Evolutionary conservation across 1,140 invertebrate genomes (phyloP).

Genomic region (Drosophila nannoptera): DNA sequence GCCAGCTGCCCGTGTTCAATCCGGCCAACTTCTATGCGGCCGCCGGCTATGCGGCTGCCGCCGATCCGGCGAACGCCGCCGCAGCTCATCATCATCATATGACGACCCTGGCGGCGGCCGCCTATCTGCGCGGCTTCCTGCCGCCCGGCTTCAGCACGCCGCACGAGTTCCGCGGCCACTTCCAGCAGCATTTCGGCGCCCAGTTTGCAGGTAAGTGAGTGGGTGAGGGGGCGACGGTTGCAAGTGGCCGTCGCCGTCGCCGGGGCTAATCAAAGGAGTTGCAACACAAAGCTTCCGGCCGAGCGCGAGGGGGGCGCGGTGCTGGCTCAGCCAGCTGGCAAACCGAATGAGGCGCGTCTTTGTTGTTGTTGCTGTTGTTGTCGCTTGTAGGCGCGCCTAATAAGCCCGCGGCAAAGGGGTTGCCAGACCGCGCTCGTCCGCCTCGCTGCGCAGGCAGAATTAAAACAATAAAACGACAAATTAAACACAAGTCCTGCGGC

Average conservation of each 20-base stretch:
- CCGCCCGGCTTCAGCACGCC: constrained; percentile 78
- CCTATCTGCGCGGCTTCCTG: constrained; percentile 74
- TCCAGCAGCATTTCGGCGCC: constrained; percentile 75
- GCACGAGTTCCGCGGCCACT: constrained; percentile 76
- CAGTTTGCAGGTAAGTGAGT: constrained; percentile 75
- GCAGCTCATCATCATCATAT: constrained; percentile 78
- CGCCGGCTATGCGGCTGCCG: constrained; percentile 74
- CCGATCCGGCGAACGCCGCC: constrained; percentile 62
- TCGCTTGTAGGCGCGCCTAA: constrained; percentile 31
- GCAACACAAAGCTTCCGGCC: constrained; percentile 13
- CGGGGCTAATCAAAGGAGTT: constrained; percentile 29
- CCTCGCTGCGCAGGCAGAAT: constrained; percentile 51
- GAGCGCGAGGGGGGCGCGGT: background rate
- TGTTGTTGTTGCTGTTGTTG: background rate
- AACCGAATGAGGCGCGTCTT: constrained; percentile 22
- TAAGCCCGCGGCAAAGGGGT: constrained; percentile 39
- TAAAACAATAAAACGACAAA: constrained; percentile 71
- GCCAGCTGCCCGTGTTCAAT: constrained; percentile 77
- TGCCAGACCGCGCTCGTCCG: constrained; percentile 40
- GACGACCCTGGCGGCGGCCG: constrained; percentile 76
- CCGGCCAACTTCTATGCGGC: constrained; percentile 78
- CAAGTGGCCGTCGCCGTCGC: background rate
- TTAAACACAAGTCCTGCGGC: constrained; percentile 48
- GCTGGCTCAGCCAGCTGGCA: constrained; percentile 54
- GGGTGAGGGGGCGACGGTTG: background rate